phyloP scores from a whole-genome alignment of 2,113 vertebrate species.

The Fulica atra region DNA sequence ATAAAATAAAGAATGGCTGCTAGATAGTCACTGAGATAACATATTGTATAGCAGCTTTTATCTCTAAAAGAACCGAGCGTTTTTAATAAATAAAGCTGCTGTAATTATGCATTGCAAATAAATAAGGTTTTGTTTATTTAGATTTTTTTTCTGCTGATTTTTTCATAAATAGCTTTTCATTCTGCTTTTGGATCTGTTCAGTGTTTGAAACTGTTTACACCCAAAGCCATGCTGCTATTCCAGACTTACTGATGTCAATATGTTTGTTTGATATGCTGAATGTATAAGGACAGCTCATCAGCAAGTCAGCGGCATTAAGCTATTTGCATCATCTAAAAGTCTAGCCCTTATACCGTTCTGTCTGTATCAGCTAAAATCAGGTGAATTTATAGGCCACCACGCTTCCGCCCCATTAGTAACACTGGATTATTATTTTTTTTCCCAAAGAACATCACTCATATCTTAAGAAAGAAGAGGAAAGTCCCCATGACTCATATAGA shows the following conservation, averaged over 20 bases:
- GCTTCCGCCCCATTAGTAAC: neutral
- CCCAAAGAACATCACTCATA: neutral
- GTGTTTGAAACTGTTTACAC: neutral
- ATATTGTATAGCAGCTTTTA: neutral
- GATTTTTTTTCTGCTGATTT: neutral
- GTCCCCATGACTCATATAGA: slow-evolving; percentile 55
- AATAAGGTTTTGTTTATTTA: slow-evolving; percentile 10
- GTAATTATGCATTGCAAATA: slow-evolving; percentile 32
- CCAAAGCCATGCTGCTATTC: neutral
- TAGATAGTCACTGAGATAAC: slow-evolving; percentile 11
- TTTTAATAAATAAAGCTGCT: neutral
- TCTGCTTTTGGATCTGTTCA: neutral
- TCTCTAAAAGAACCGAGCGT: neutral
- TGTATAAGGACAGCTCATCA: neutral
- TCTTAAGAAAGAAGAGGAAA: slow-evolving; percentile 62
- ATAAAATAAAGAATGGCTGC: slow-evolving; percentile 9
- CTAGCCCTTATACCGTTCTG: neutral
- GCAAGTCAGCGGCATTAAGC: neutral
- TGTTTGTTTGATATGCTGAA: neutral
- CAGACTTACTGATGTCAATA: neutral
- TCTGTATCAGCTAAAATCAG: neutral
- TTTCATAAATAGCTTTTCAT: neutral
- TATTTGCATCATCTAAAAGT: neutral
- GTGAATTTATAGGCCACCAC: neutral
- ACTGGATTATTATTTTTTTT: neutral